phyloP scores from a whole-genome alignment of 2,113 vertebrate species.

The Grus americana region DNA sequence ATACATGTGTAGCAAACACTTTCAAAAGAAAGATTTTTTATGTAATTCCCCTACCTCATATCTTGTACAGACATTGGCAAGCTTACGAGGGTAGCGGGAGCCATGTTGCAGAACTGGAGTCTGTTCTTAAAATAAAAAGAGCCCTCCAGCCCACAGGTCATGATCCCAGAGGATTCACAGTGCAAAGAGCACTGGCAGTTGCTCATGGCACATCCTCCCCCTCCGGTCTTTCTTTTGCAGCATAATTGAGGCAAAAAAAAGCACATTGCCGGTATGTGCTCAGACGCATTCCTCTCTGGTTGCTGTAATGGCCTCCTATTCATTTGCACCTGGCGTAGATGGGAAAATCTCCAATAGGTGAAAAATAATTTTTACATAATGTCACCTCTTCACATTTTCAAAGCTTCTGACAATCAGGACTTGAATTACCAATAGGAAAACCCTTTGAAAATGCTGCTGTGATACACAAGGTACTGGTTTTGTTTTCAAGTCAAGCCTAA shows the following conservation, averaged over 20 bases:
- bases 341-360: not conserved
- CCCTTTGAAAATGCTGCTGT: not conserved
- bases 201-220: not conserved
- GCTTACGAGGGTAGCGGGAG: not conserved
- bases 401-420: not conserved
- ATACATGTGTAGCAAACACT: not conserved
- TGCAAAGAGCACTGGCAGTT: not conserved
- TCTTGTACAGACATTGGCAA: not conserved
- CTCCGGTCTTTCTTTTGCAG: not conserved
- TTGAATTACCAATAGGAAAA: not conserved
- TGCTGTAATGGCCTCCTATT: not conserved
- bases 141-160: not conserved
- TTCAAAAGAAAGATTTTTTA: not conserved
- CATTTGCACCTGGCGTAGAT: not conserved
- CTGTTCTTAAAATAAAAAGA: not conserved
- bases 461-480: not conserved
- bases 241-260: not conserved
- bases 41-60: not conserved
- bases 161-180: not conserved
- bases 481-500: not conserved
- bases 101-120: not conserved
- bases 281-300: not conserved
- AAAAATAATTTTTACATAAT: not conserved
- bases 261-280: rapidly evolving
- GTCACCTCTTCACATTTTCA: not conserved